A percentile compares a stretch with the other conserved stretches of the same genome.
These are phyloP conservation scores for Machimus rusticus DNA, from an alignment of 2,888 invertebrate species.

Conservation along the genomic window DNA sequence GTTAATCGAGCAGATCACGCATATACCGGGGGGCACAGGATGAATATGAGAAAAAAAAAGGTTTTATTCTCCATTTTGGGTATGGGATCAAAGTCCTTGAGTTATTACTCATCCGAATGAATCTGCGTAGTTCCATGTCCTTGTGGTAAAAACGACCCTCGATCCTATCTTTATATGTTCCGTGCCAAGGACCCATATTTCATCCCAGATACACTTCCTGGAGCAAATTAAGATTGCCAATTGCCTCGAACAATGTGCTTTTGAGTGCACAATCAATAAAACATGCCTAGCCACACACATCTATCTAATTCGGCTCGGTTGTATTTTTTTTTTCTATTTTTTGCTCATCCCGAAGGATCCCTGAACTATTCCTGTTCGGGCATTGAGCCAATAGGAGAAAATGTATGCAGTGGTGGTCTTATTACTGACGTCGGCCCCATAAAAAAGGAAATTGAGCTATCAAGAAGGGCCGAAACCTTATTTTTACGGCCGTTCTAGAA, in stretches of 20 bases:
- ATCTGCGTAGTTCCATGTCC: background rate
- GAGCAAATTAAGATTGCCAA: background rate
- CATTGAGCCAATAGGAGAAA: background rate
- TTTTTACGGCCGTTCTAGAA: background rate
- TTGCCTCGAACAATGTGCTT: background rate
- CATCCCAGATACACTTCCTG: background rate
- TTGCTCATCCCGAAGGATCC: background rate
- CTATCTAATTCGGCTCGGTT: background rate
- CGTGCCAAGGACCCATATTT: background rate
- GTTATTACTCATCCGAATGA: background rate
- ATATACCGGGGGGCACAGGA: background rate
- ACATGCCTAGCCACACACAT: background rate
- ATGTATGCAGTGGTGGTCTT: background rate
- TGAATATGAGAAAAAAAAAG: background rate
- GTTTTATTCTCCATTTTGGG: background rate
- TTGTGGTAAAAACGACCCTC: background rate
- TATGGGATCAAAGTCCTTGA: background rate
- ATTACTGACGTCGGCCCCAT: constrained; percentile 2
- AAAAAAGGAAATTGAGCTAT: constrained; percentile 34
- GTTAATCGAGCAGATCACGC: background rate
- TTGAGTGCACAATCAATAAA: constrained; percentile 19
- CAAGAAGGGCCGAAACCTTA: constrained; percentile 20
- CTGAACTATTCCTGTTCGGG: background rate
- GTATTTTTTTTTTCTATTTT: background rate
- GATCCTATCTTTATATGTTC: background rate